Conservation (phyloP, 1,140 invertebrate genomes). For the Anoplophora glabripennis region DNA sequence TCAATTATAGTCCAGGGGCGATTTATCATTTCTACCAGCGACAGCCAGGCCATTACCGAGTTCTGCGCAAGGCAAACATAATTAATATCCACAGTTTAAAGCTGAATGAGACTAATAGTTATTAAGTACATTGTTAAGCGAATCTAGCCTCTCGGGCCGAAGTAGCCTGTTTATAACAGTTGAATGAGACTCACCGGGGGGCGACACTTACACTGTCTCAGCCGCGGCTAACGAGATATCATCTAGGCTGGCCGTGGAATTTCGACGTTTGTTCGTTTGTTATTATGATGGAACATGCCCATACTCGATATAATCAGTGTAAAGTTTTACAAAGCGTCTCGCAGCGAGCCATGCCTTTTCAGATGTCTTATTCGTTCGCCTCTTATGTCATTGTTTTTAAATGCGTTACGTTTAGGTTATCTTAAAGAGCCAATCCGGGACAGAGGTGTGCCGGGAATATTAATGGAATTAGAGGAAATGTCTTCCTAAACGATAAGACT, state of each 20-base stretch:
- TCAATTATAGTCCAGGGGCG: slow-evolving; percentile 22
- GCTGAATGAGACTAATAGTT: slow-evolving; percentile 33
- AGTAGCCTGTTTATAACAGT: slow-evolving; percentile 41
- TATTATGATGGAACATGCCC: slow-evolving; percentile 23
- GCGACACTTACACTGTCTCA: slow-evolving; percentile 38
- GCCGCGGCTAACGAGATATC: slow-evolving; percentile 31
- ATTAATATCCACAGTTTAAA: slow-evolving; percentile 25
- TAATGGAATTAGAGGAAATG: too few relatives aligned
- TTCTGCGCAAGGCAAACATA: slow-evolving; percentile 22
- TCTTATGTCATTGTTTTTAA: too few relatives aligned
- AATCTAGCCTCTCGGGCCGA: slow-evolving; percentile 13
- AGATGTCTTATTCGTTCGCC: slow-evolving; percentile 2
- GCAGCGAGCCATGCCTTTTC: neutral
- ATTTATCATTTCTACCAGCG: slow-evolving; percentile 24
- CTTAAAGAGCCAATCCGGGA: too few relatives aligned
- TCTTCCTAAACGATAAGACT: too few relatives aligned
- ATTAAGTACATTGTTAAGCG: slow-evolving; percentile 36
- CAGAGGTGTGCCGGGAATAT: too few relatives aligned
- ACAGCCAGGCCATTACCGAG: slow-evolving; percentile 18
- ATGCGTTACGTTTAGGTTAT: too few relatives aligned
- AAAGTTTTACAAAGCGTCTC: slow-evolving; percentile 12
- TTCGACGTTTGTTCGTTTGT: slow-evolving; percentile 36
- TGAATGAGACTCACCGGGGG: slow-evolving; percentile 38
- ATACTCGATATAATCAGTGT: slow-evolving; percentile 15
- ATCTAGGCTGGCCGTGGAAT: slow-evolving; percentile 34